Conservation (phyloP, 2,113 vertebrate genomes). For the Zosterops pallidus region DNA sequence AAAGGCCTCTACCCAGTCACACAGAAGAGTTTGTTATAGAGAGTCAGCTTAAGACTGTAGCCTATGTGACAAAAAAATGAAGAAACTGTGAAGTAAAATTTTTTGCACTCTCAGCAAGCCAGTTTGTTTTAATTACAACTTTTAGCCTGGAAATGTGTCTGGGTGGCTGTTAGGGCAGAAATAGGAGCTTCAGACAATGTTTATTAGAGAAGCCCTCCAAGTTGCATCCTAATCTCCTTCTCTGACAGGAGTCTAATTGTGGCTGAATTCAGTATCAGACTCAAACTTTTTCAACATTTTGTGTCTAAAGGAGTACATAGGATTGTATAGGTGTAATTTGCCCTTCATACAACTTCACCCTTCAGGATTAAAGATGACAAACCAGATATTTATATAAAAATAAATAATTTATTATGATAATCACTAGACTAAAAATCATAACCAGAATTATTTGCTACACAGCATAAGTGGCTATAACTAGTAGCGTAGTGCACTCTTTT, state of each 20-base stretch:
- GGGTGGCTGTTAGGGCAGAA: not conserved
- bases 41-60: not conserved
- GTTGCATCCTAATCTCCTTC: not conserved
- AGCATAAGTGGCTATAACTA: not conserved
- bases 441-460: not conserved
- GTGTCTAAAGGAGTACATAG: not conserved
- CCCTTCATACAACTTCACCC: accelerated
- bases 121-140: not conserved
- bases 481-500: not conserved
- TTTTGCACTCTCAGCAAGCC: not conserved
- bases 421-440: not conserved
- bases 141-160: not conserved
- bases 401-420: not conserved
- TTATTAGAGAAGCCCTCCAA: not conserved
- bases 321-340: not conserved
- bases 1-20: not conserved
- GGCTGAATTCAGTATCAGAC: not conserved
- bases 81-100: not conserved
- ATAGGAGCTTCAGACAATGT: not conserved
- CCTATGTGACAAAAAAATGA: not conserved
- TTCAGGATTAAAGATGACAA: not conserved
- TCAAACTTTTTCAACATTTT: not conserved
- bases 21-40: not conserved
- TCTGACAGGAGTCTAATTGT: not conserved
- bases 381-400: not conserved